Evolutionary conservation across 2,113 vertebrate genomes (phyloP).

Genomic region (Epinephelus moara): DNA sequence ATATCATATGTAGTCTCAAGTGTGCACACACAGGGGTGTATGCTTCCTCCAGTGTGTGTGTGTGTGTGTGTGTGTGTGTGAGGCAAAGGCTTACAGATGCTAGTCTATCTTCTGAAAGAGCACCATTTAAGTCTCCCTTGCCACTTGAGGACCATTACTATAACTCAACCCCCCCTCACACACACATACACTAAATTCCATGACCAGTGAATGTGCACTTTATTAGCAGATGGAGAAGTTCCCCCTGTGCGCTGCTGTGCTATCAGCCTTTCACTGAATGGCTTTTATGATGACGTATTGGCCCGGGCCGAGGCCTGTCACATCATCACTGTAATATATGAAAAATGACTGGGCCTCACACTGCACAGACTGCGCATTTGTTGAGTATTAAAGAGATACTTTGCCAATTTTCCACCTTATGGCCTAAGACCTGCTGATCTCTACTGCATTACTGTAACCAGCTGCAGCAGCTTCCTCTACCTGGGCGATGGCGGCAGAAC

Average conservation of each 20-base stretch:
- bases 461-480: constrained; percentile 15
- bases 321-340: constrained; percentile 50
- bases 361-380: constrained; percentile 30
- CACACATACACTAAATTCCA: constrained; percentile 51
- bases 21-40: constrained; percentile 11
- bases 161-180: constrained; percentile 68
- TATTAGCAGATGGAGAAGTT: constrained; percentile 76
- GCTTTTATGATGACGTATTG: constrained; percentile 72
- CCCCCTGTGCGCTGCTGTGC: constrained; percentile 51
- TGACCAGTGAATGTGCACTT: constrained; percentile 67
- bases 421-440: constrained; percentile 6
- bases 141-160: constrained; percentile 73
- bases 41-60: constrained; percentile 31
- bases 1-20: constrained; percentile 32
- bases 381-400: constrained; percentile 24
- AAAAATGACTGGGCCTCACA: constrained; percentile 38
- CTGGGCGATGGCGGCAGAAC: not conserved
- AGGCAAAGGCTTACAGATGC: constrained; percentile 67
- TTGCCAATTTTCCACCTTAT: constrained; percentile 16
- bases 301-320: constrained; percentile 46
- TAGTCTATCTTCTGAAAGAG: constrained; percentile 81
- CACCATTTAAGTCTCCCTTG: constrained; percentile 77
- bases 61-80: constrained; percentile 20
- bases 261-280: constrained; percentile 58
- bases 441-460: constrained; percentile 12